Evolutionary conservation across 1,140 invertebrate species (phyloP).

Genomic region (Camponotus floridanus): DNA sequence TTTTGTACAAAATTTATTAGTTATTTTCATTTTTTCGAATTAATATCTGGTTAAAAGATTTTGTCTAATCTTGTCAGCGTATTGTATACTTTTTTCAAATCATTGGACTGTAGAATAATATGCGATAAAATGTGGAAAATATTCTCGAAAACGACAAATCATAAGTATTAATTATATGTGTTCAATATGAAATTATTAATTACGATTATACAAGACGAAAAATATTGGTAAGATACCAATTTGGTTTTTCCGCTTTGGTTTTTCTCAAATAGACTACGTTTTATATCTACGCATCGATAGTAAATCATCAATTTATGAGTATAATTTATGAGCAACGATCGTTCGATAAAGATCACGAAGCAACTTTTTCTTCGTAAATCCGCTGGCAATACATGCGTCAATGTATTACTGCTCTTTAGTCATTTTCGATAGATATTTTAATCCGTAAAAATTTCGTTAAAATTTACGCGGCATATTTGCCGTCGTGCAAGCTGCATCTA

Average conservation of each 20-base stretch:
- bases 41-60: background rate
- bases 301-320: conserved; percentile 35
- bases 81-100: background rate
- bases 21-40: background rate
- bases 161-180: conserved; percentile 1
- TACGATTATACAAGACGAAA: background rate
- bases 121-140: conserved; percentile 21
- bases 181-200: conserved; percentile 50
- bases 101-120: background rate
- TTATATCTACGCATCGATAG: conserved; percentile 18
- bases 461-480: background rate
- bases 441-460: background rate
- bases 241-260: conserved; percentile 21
- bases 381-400: background rate
- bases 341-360: conserved; percentile 15
- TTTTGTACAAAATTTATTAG: background rate
- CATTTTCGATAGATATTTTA: conserved; percentile 4
- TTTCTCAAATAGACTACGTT: conserved; percentile 14
- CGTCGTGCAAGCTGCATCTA: background rate
- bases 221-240: background rate
- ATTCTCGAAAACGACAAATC: conserved; percentile 20
- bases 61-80: background rate
- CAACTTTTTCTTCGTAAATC: conserved; percentile 27
- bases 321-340: conserved; percentile 47
- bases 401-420: background rate